phyloP scores from a whole-genome alignment of 2,888 invertebrate genomes.

The Pristionchus entomophagus region DNA sequence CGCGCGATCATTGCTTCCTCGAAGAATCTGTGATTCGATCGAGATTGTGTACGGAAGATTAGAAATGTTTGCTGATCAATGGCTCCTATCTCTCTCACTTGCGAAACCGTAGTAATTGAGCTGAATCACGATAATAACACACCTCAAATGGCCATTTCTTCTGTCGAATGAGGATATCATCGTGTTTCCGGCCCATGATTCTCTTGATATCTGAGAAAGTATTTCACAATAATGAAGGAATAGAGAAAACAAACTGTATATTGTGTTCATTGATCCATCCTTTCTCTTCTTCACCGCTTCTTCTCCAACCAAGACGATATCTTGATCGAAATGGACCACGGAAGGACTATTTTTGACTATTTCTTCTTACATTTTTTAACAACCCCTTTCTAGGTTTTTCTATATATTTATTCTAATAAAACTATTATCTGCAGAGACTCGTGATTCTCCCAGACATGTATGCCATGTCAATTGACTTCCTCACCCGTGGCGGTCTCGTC shows the following conservation, averaged over 20 bases:
- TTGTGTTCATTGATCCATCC: background rate
- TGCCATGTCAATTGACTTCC: too few species aligned
- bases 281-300: background rate
- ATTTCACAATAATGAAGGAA: background rate
- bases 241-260: background rate
- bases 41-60: background rate
- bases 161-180: background rate
- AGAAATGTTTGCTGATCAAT: background rate
- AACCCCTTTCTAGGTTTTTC: too few species aligned
- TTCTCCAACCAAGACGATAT: background rate
- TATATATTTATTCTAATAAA: too few species aligned
- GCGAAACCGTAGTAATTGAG: too few species aligned
- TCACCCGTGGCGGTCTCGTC: too few species aligned
- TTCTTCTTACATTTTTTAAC: too few species aligned
- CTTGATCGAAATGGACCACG: background rate
- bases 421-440: too few species aligned
- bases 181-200: background rate
- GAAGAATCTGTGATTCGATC: background rate
- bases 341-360: background rate
- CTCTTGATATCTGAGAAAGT: background rate
- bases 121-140: background rate
- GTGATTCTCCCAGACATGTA: too few species aligned
- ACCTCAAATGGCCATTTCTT: background rate
- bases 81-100: too few species aligned
- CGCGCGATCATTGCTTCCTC: background rate